phyloP scores from a whole-genome alignment of 2,113 vertebrate species.

The Calyptomena viridis region DNA sequence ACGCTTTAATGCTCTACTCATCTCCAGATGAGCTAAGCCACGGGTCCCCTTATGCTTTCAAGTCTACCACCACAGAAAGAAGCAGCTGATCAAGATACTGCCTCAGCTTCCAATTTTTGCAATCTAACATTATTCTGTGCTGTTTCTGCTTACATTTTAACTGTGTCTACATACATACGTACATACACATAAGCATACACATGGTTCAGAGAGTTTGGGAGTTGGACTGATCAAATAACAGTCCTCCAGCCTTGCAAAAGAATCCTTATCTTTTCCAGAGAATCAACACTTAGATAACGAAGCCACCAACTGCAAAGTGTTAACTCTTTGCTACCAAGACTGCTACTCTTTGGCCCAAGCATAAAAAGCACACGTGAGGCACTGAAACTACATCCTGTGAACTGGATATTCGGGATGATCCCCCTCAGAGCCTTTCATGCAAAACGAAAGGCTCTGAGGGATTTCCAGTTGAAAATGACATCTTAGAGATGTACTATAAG shows the following conservation, averaged over 20 bases:
- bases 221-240: background rate
- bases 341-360: too few relatives aligned
- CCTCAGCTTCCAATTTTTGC: background rate
- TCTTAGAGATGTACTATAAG: background rate
- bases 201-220: background rate
- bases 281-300: background rate
- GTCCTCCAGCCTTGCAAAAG: background rate
- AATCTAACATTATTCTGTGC: background rate
- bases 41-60: background rate
- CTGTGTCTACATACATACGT: rapidly evolving
- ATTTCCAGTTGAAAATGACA: background rate
- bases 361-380: background rate
- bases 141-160: background rate
- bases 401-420: too few relatives aligned
- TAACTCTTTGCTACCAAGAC: background rate
- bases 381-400: background rate
- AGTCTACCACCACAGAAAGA: background rate
- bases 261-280: background rate
- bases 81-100: background rate
- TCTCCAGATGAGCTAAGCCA: background rate
- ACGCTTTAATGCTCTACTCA: rapidly evolving
- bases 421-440: background rate
- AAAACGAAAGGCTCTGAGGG: background rate
- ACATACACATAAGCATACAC: rapidly evolving
- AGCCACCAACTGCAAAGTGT: background rate